A percentile compares a stretch with the other conserved stretches of the same genome.
Evolutionary conservation across 2,888 invertebrate genomes (phyloP).

Genomic region (Petrolisthes cinctipes): DNA sequence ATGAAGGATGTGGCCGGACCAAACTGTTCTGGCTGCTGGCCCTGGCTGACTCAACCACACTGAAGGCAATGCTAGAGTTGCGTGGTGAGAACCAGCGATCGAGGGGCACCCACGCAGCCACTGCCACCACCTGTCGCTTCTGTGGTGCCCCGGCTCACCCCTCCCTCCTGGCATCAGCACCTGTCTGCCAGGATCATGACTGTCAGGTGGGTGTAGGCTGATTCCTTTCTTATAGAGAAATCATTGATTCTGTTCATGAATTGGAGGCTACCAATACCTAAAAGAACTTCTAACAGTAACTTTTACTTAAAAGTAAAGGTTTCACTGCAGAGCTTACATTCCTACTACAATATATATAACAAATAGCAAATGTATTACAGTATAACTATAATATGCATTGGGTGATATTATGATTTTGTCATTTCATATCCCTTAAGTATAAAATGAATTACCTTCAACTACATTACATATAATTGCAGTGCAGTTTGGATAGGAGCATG

Average conservation of each 20-base stretch:
- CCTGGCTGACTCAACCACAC: conserved; percentile 90
- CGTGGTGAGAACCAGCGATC: conserved; percentile 79
- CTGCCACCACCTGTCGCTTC: conserved; percentile 79
- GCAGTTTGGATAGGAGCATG: no score
- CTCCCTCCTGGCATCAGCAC: conserved; percentile 89
- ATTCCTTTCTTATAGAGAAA: conserved; percentile 73
- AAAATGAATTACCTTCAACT: no score
- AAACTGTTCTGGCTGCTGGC: conserved; percentile 95
- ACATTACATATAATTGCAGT: no score
- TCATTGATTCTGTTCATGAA: no score
- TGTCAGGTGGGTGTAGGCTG: conserved; percentile 87
- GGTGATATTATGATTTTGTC: no score
- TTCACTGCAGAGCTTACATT: no score
- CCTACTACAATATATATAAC: conserved; percentile 78
- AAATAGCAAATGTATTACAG: conserved; percentile 92
- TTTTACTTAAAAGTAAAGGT: no score
- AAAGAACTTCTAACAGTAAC: no score
- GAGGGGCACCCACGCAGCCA: conserved; percentile 54
- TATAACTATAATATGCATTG: conserved; percentile 69
- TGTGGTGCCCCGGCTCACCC: conserved; percentile 86
- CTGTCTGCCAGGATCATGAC: conserved; percentile 93
- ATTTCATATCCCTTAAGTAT: no score
- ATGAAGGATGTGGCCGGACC: conserved; percentile 93
- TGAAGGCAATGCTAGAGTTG: conserved; percentile 85
- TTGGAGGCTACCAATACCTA: no score